Evolutionary conservation across 2,113 vertebrate species (phyloP).

Genomic region (Mus pahari): DNA sequence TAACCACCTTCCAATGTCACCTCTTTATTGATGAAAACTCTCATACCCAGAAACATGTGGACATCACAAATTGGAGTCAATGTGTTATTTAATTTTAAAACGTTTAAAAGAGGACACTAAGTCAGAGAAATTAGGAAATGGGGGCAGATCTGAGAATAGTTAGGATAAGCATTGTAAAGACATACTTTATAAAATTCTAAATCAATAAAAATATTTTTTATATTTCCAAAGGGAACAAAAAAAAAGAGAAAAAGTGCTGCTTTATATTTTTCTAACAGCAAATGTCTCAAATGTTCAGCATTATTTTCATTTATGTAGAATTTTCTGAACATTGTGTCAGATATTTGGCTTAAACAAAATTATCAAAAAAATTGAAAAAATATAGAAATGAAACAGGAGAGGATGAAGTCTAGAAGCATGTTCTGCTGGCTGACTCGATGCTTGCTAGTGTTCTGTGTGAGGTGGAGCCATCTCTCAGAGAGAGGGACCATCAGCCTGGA

Average conservation of each 20-base stretch:
- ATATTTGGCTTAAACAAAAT: neutral
- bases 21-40: neutral
- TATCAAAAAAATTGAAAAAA: neutral
- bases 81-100: neutral
- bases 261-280: constrained; percentile 10
- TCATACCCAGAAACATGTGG: neutral
- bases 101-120: neutral
- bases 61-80: neutral
- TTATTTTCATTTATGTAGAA: neutral
- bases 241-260: neutral
- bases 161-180: neutral
- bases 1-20: neutral
- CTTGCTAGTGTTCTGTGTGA: neutral
- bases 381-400: neutral
- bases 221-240: neutral
- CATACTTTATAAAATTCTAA: neutral
- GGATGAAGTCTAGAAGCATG: neutral
- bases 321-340: neutral
- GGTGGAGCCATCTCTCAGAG: no score
- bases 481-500: neutral
- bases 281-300: neutral
- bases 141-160: neutral
- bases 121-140: neutral
- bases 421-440: accelerated
- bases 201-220: neutral